Evolutionary conservation across 30 jellyfish, hydroid and myxozoan species (phyloP), one percentile per base, ranked within the genome.

Genomic region (Aurelia aurita): DNA sequence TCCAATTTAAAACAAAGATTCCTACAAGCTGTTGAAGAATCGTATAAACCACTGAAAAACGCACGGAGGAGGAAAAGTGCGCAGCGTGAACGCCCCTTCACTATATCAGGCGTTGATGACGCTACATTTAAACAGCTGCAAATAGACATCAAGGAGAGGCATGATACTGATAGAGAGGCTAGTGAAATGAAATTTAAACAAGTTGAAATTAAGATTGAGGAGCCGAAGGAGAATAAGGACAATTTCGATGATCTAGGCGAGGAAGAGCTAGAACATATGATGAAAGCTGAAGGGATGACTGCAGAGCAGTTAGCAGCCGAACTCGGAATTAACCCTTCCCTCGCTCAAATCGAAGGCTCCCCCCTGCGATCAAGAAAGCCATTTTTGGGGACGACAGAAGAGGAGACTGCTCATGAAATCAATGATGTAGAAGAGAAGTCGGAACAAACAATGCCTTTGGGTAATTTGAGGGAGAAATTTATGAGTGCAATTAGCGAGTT

Each of bases 101-200:
- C 98, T 31, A 93, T 93, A 60, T 80, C 96, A 29, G 98, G 98
- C 14, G 31, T 93, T 10, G 98, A 93, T 70, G 97, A 93, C 45
- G 19, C 47, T 43, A 76, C 97, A 2, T 65, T 81, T 83, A 77
- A 69, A 39, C 94, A 93, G 59, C 43, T 93, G 16, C 89, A 81
- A 49, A 71, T 15, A 53, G 93, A 77, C 51, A 86, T 92, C 62
- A 69, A 77, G 12, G 88, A 75, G 65, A 69, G 86, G 65, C 89
- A 59, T 34, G 97, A 79, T 31, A 51, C 31, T 46, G 67, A 43
- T 31, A 69, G 20, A 0, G 84, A 29, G 20, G 77, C 53, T 6
- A 28, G 19, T 23, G 84, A 16, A 67, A 66, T 44, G 10, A 27
- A 73, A 20, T 43, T 19, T 11, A 61, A 59, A 9, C 58, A 60